These are phyloP conservation scores for Podargus strigoides DNA, from an alignment of 2,797 vertebrate genomes.

Conservation along the genomic window DNA sequence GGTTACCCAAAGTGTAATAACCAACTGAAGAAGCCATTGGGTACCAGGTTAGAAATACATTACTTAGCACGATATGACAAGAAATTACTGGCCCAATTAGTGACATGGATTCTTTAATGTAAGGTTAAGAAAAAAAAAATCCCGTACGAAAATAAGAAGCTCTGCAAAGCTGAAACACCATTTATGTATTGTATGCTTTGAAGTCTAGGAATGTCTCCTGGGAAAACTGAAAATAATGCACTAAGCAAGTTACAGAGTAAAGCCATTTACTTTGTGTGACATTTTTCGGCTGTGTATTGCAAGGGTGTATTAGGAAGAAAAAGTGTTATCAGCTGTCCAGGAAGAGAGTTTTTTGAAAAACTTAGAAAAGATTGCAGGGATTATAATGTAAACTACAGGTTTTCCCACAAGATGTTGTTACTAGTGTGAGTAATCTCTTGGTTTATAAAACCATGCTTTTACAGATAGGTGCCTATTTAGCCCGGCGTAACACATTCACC, in stretches of 20 bases:
- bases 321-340: not conserved
- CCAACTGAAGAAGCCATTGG: constrained; percentile 21
- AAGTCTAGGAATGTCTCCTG: constrained; percentile 15
- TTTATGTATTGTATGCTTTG: not conserved
- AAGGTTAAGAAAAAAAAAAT: not conserved
- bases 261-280: constrained; percentile 20
- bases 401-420: not conserved
- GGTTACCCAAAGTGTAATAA: not conserved
- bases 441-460: not conserved
- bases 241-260: constrained; percentile 42
- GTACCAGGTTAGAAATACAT: not conserved
- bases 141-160: constrained; percentile 12
- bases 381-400: not conserved
- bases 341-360: not conserved
- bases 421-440: not conserved
- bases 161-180: constrained; percentile 17
- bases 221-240: constrained; percentile 21
- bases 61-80: not conserved
- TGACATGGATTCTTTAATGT: not conserved
- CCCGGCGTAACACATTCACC: not conserved
- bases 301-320: not conserved
- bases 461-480: not conserved
- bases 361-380: not conserved
- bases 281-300: not conserved
- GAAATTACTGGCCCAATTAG: constrained; percentile 24